Conservation (phyloP, 2,113 vertebrate species). For the Australoheros scitulus region DNA sequence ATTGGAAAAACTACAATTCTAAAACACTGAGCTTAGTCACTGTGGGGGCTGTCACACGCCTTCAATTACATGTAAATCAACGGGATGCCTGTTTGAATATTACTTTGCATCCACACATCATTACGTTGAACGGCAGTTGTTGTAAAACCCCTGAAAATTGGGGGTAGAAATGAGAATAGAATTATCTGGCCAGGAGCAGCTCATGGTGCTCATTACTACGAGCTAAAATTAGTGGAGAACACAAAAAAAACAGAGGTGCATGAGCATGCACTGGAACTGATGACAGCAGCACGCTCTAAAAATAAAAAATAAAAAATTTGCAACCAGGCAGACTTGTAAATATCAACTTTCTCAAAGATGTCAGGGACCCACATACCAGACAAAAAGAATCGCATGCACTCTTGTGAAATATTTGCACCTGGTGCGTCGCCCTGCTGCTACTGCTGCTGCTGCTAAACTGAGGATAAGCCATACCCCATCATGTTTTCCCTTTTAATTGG, state of each 20-base stretch:
- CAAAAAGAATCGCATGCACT: constrained; percentile 27
- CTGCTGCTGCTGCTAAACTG: constrained; percentile 54
- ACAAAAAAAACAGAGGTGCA: neutral
- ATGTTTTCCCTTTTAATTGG: constrained; percentile 41
- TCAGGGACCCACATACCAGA: constrained; percentile 32
- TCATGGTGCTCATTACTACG: neutral
- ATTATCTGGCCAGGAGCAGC: neutral
- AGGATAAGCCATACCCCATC: constrained; percentile 41
- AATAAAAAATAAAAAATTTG: constrained; percentile 36
- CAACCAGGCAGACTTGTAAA: constrained; percentile 61
- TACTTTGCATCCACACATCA: neutral
- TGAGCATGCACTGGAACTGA: neutral
- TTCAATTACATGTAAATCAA: neutral
- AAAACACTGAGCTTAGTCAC: neutral
- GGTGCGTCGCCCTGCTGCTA: constrained; percentile 57
- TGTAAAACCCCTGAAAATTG: neutral
- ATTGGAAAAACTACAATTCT: neutral
- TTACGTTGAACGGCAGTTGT: neutral
- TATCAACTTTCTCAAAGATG: constrained; percentile 57
- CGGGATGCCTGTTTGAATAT: neutral
- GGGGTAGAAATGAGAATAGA: neutral
- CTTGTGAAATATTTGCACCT: constrained; percentile 68
- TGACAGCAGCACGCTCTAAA: constrained; percentile 38
- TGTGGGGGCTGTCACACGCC: neutral
- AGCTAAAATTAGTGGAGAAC: neutral